phyloP scores from a whole-genome alignment of 2,888 invertebrate genomes.

The Cyclophora albipunctata region DNA sequence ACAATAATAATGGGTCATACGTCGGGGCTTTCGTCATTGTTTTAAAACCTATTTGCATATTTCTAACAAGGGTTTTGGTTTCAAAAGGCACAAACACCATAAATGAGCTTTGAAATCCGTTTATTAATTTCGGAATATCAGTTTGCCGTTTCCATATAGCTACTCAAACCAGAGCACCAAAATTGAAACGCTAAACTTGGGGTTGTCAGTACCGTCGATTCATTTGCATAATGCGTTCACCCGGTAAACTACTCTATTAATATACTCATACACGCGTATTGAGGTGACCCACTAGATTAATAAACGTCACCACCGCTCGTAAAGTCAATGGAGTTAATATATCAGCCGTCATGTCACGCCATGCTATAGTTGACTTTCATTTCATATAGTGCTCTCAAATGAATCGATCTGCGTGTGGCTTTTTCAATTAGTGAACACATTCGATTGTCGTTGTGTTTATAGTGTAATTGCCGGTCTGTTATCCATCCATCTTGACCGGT shows the following conservation, averaged over 20 bases:
- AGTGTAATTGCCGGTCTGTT: conserved; percentile 71
- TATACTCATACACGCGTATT: conserved; percentile 42
- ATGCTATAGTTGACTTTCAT: conserved; percentile 54
- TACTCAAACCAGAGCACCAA: conserved; percentile 15
- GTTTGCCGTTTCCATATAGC: background rate
- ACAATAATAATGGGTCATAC: no score
- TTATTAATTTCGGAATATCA: no score
- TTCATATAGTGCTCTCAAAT: conserved; percentile 70
- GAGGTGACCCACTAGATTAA: conserved; percentile 58
- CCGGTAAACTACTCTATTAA: conserved; percentile 42
- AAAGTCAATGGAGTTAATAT: conserved; percentile 67
- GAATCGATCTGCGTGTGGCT: conserved; percentile 59
- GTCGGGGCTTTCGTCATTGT: no score
- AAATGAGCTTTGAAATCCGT: no score
- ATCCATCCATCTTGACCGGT: conserved; percentile 70
- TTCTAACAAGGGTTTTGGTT: no score
- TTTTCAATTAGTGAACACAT: conserved; percentile 73
- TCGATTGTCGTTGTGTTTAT: conserved; percentile 70
- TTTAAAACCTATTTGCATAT: no score
- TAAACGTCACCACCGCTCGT: conserved; percentile 60
- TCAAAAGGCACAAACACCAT: no score
- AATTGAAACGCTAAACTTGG: conserved; percentile 20
- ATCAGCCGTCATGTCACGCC: conserved; percentile 60
- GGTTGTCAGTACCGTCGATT: conserved; percentile 23
- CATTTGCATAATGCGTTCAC: conserved; percentile 31